A percentile compares a stretch with the other conserved stretches of the same genome.
phyloP scores from a whole-genome alignment of 1,140 invertebrate genomes.

The Achatina immaculata region DNA sequence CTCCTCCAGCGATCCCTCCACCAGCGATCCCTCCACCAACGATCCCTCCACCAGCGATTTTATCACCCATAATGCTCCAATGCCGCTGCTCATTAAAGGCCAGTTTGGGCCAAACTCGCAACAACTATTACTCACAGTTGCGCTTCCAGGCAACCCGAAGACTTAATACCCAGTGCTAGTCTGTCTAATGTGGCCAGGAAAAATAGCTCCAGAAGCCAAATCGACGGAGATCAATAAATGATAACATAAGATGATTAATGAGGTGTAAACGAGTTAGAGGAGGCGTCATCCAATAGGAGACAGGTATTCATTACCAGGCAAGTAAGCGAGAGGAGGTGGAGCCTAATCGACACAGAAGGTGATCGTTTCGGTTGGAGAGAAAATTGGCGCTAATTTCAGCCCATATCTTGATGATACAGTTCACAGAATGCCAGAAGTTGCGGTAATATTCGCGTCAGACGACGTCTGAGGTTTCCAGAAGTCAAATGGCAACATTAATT shows the following conservation, averaged over 20 bases:
- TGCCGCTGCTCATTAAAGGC: background rate
- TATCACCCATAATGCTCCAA: too few relatives aligned
- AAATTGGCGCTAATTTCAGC: conserved; percentile 16
- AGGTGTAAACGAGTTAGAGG: background rate
- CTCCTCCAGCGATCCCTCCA: too few relatives aligned
- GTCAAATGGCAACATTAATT: conserved; percentile 10
- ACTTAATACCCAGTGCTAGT: background rate
- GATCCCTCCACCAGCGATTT: too few relatives aligned
- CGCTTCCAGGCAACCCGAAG: background rate
- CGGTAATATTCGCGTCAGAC: background rate
- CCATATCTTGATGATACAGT: conserved; percentile 8
- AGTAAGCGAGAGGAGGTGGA: conserved; percentile 7
- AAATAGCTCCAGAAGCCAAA: conserved; percentile 1
- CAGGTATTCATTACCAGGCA: conserved; percentile 7
- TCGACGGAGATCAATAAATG: conserved; percentile 7
- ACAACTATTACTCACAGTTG: background rate
- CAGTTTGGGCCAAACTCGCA: background rate
- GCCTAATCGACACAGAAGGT: background rate
- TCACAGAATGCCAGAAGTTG: background rate
- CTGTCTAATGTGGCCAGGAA: background rate
- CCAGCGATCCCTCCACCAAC: too few relatives aligned
- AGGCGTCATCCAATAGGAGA: background rate
- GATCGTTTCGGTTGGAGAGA: background rate
- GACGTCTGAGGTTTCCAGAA: background rate
- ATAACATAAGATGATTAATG: conserved; percentile 8